Evolutionary conservation across 2,888 invertebrate genomes (phyloP).

Genomic region (Platerodrilus igneus): DNA sequence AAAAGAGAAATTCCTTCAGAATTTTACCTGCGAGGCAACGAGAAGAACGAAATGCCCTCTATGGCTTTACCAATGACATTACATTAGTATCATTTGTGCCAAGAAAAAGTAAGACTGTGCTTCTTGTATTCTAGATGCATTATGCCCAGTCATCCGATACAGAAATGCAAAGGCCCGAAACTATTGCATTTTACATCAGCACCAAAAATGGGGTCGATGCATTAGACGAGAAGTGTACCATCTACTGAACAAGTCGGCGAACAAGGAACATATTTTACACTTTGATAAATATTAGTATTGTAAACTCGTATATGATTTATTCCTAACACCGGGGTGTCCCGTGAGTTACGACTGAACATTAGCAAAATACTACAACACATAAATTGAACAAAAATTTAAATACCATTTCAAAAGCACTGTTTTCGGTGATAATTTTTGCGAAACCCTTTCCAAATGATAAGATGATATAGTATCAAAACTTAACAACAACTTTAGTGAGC

Average conservation of each 20-base stretch:
- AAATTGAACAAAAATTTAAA: too few species aligned
- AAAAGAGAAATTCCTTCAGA: conserved; percentile 4
- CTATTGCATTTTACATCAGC: not conserved
- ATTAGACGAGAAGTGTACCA: conserved; percentile 5
- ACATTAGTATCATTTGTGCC: conserved; percentile 7
- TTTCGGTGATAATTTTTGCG: too few species aligned
- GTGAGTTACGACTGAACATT: too few species aligned
- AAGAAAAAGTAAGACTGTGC: conserved; percentile 6
- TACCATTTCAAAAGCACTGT: too few species aligned
- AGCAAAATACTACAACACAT: too few species aligned
- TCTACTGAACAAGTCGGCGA: conserved; percentile 1
- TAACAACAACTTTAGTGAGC: too few species aligned
- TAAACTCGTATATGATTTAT: conserved; percentile 1
- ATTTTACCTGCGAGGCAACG: too few species aligned
- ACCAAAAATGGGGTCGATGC: conserved; percentile 6
- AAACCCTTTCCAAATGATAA: too few species aligned
- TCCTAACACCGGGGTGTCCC: too few species aligned
- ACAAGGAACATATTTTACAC: conserved; percentile 1
- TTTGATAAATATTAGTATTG: conserved; percentile 1
- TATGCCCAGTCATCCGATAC: not conserved
- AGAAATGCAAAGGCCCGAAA: conserved; percentile 1
- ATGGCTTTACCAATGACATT: conserved; percentile 6
- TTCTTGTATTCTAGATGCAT: conserved; percentile 3
- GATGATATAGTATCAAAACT: too few species aligned
- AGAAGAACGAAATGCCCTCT: too few species aligned